Conservation (phyloP, 2,113 vertebrate species). For the Lynx canadensis region DNA sequence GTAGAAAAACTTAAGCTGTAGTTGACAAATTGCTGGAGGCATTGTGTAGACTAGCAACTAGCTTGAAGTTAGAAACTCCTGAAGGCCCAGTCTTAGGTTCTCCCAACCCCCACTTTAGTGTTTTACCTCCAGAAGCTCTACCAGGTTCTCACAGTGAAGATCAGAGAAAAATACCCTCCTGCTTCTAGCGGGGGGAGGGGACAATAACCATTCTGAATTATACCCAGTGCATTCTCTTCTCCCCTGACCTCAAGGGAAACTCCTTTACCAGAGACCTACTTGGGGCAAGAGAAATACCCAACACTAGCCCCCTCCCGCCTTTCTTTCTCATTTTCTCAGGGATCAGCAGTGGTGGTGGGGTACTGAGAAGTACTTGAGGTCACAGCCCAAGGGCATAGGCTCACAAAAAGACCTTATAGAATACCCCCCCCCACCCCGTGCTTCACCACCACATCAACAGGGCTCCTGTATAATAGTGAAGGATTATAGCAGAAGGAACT, state of each 20-base stretch:
- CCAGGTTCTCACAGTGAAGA: not conserved
- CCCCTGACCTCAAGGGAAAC: not conserved
- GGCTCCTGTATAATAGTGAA: too few species aligned
- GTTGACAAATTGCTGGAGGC: not conserved
- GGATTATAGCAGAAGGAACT: not conserved
- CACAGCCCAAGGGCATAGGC: not conserved
- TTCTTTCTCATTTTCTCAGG: not conserved
- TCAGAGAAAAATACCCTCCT: not conserved
- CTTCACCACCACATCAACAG: not conserved
- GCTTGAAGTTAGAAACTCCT: not conserved
- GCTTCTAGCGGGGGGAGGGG: not conserved
- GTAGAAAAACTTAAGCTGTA: too few species aligned
- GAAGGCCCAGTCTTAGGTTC: not conserved
- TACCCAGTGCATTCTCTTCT: not conserved
- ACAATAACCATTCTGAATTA: not conserved
- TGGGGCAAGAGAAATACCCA: not conserved
- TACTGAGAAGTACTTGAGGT: not conserved
- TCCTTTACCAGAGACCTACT: not conserved
- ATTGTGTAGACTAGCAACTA: not conserved
- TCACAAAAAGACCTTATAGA: not conserved
- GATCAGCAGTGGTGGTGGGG: not conserved
- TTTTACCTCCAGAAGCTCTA: not conserved
- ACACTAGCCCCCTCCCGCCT: not conserved
- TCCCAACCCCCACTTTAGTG: not conserved
- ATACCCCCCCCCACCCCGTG: too few species aligned